phyloP scores from a whole-genome alignment of 2,797 vertebrate species.

The Lophius americanus region DNA sequence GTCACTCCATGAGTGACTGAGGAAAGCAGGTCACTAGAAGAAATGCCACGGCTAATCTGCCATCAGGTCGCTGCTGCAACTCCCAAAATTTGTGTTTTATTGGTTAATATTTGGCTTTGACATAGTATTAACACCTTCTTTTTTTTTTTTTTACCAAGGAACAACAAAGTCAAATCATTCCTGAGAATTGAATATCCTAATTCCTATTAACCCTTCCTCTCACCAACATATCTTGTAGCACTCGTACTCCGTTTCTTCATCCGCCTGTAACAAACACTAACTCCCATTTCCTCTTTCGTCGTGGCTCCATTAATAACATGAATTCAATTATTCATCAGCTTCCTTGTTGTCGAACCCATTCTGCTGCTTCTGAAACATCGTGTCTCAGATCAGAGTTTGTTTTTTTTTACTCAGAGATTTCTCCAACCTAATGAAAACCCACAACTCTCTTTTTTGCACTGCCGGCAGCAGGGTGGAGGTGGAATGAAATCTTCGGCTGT shows the following conservation, averaged over 20 bases:
- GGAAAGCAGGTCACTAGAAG: slow-evolving; percentile 80
- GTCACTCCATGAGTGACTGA: slow-evolving; percentile 73
- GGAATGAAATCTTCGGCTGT: slow-evolving; percentile 17
- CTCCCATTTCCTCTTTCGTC: slow-evolving; percentile 9
- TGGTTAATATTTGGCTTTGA: slow-evolving; percentile 23
- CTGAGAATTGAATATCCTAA: neutral
- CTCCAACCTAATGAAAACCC: neutral
- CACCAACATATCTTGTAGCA: neutral
- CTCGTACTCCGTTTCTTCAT: slow-evolving; percentile 3
- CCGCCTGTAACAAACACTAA: neutral
- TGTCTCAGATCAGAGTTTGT: neutral
- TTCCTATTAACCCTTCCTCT: neutral
- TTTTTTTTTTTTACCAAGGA: neutral
- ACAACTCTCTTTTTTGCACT: neutral
- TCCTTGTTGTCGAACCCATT: neutral
- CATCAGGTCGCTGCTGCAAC: slow-evolving; percentile 36
- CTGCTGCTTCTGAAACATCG: neutral
- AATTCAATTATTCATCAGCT: slow-evolving; percentile 41
- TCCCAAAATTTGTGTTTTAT: slow-evolving; percentile 29
- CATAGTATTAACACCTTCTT: neutral
- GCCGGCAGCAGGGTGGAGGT: slow-evolving; percentile 1
- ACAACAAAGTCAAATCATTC: neutral
- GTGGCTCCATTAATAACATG: slow-evolving; percentile 30
- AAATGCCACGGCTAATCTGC: slow-evolving; percentile 73
- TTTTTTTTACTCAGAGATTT: neutral